Evolutionary conservation across 2,888 invertebrate genomes (phyloP).

Genomic region (Elegia similella): DNA sequence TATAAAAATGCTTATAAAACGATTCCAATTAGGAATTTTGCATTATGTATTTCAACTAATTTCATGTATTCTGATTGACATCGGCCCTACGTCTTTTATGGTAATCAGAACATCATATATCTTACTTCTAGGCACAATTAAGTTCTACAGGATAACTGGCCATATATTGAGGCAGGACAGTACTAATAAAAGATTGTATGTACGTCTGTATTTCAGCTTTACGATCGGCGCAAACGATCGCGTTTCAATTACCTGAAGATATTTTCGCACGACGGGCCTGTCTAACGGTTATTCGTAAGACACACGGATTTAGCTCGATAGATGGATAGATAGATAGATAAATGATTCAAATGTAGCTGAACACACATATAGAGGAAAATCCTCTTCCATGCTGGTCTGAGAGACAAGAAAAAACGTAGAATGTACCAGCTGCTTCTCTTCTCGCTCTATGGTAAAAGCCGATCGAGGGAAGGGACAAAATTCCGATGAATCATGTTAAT

Average conservation of each 20-base stretch:
- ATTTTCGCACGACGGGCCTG: neutral
- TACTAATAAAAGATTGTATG: conserved; percentile 9
- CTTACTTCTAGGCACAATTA: neutral
- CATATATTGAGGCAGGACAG: neutral
- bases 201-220: conserved; percentile 20
- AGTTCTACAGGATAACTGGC: neutral
- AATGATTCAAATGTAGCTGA: too few relatives aligned
- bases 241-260: conserved; percentile 4
- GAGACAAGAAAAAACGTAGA: too few relatives aligned
- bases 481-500: too few relatives aligned
- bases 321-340: too few relatives aligned
- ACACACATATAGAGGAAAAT: too few relatives aligned
- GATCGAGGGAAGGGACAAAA: too few relatives aligned
- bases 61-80: neutral
- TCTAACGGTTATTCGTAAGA: neutral
- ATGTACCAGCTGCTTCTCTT: too few relatives aligned
- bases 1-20: too few relatives aligned
- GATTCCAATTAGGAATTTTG: too few relatives aligned
- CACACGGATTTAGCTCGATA: too few relatives aligned
- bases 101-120: neutral
- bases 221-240: conserved; percentile 14
- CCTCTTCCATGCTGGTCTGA: too few relatives aligned
- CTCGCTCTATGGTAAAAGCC: too few relatives aligned
- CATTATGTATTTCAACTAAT: neutral
- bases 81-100: neutral